Evolutionary conservation across 2,888 invertebrate genomes (phyloP).

Genomic region (Yponomeuta evonymella): DNA sequence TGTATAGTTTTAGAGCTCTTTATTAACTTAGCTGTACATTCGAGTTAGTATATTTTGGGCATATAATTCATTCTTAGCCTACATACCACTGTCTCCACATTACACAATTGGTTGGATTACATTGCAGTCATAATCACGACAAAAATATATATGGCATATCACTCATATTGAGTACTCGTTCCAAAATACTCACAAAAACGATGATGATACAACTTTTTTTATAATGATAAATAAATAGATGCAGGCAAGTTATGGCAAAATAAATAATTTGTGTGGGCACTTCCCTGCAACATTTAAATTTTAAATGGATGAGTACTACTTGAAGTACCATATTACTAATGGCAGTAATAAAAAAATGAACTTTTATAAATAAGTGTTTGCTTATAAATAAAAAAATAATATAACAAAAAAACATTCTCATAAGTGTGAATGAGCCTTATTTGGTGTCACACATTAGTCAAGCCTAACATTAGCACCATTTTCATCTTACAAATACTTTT

Average conservation of each 20-base stretch:
- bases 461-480: slow-evolving; percentile 74
- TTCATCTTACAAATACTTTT: slow-evolving; percentile 70
- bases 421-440: slow-evolving; percentile 67
- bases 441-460: slow-evolving; percentile 74
- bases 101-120: slow-evolving; percentile 55
- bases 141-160: slow-evolving; percentile 70
- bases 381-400: slow-evolving; percentile 68
- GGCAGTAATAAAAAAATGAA: slow-evolving; percentile 69
- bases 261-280: slow-evolving; percentile 67
- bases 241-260: slow-evolving; percentile 74
- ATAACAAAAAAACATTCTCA: slow-evolving; percentile 69
- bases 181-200: slow-evolving; percentile 68
- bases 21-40: slow-evolving; percentile 77
- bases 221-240: slow-evolving; percentile 66
- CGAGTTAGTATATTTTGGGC: slow-evolving; percentile 77
- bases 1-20: slow-evolving; percentile 63
- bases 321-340: slow-evolving; percentile 61
- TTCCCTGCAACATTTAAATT: slow-evolving; percentile 67
- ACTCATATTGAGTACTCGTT: slow-evolving; percentile 71
- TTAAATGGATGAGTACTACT: slow-evolving; percentile 47
- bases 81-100: slow-evolving; percentile 59
- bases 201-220: slow-evolving; percentile 50
- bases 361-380: slow-evolving; percentile 58
- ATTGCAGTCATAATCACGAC: slow-evolving; percentile 70
- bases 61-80: slow-evolving; percentile 72